A percentile compares a stretch with the other conserved stretches of the same genome.
phyloP scores from a whole-genome alignment of 2,888 invertebrate genomes.

The Morpho deidamia region DNA sequence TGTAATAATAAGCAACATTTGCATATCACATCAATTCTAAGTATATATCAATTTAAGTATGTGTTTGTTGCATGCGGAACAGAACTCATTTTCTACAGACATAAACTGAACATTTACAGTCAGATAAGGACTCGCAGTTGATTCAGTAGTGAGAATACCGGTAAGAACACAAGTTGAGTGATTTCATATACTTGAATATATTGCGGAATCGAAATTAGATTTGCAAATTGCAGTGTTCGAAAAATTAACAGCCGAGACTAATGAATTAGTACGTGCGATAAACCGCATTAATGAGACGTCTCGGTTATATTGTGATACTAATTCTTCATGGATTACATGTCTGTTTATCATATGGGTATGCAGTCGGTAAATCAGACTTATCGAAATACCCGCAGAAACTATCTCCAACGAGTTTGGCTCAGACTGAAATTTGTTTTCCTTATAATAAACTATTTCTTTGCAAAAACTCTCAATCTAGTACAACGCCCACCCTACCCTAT shows the following conservation, averaged over 20 bases:
- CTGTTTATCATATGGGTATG: neutral
- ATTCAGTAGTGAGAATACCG: neutral
- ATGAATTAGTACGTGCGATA: neutral
- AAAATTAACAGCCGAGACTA: constrained; percentile 1
- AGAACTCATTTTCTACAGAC: constrained; percentile 14
- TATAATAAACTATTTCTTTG: neutral
- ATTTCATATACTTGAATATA: neutral
- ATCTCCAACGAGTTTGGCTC: too few species aligned
- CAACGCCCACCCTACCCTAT: neutral
- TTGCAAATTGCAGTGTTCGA: neutral
- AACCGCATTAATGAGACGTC: constrained; percentile 1
- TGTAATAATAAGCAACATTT: neutral
- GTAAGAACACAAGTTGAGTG: neutral
- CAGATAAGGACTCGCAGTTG: neutral
- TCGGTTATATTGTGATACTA: neutral
- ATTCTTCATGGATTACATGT: neutral
- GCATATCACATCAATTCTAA: neutral
- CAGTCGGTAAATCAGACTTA: neutral
- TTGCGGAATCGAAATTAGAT: neutral
- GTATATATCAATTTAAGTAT: constrained; percentile 17
- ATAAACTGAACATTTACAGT: neutral
- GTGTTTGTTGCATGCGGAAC: constrained; percentile 22
- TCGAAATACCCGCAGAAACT: neutral
- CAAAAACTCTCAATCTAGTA: neutral
- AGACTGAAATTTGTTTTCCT: neutral